A percentile compares a stretch with the other conserved stretches of the same genome.
These are phyloP conservation scores for Venustaconcha ellipsiformis DNA, from an alignment of 1,140 invertebrate genomes.

Conservation along the genomic window DNA sequence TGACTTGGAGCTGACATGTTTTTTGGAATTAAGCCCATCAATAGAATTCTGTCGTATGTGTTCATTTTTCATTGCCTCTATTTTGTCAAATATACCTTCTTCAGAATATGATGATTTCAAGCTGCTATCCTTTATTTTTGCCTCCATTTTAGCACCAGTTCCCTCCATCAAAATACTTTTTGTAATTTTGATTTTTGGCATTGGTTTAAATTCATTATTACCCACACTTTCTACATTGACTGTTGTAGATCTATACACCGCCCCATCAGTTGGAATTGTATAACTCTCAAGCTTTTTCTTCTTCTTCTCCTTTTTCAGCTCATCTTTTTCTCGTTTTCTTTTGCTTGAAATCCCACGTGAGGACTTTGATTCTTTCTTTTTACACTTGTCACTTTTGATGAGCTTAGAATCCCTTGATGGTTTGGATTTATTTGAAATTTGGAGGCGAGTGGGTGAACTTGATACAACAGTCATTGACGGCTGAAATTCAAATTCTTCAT, in stretches of 20 bases:
- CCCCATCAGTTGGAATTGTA: constrained; percentile 32
- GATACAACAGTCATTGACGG: constrained; percentile 46
- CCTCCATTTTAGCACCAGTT: constrained; percentile 17
- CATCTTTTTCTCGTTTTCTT: constrained; percentile 56
- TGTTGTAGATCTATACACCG: constrained; percentile 45
- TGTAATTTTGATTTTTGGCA: constrained; percentile 54
- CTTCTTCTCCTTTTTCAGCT: constrained; percentile 56
- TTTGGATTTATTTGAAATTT: constrained; percentile 53
- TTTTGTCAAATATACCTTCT: constrained; percentile 34
- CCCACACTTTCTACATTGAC: constrained; percentile 39
- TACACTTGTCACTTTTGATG: constrained; percentile 54
- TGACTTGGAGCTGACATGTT: constrained; percentile 28
- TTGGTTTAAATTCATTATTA: constrained; percentile 31
- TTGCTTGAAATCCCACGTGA: constrained; percentile 43
- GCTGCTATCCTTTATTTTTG: constrained; percentile 11
- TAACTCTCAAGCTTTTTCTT: constrained; percentile 51
- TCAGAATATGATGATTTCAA: constrained; percentile 24
- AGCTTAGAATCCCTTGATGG: constrained; percentile 42
- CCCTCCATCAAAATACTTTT: constrained; percentile 29
- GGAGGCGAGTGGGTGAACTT: constrained; percentile 50
- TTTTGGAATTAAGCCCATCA: constrained; percentile 3
- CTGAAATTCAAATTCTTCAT: constrained; percentile 43
- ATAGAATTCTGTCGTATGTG: constrained; percentile 9
- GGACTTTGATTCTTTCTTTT: constrained; percentile 47
- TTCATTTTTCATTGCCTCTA: constrained; percentile 34